Percentiles rank a stretch among this genome's conserved stretches.
Evolutionary conservation across 2,797 vertebrate genomes (phyloP).

Genomic region (Microtus californicus): DNA sequence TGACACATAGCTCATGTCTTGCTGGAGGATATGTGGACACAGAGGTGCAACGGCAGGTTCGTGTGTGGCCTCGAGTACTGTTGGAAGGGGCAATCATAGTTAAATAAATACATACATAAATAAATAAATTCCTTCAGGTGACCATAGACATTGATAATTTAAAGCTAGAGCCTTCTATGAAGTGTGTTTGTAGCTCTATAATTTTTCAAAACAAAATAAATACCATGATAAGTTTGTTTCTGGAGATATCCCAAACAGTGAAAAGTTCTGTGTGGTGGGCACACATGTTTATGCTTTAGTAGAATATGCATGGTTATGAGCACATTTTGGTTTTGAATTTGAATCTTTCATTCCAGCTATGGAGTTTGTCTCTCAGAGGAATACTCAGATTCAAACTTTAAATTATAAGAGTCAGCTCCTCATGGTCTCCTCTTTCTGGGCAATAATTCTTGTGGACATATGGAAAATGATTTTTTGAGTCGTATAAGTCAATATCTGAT

Average conservation of each 20-base stretch:
- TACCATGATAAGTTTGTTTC: not conserved
- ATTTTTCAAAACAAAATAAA: constrained; percentile 16
- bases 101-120: not conserved
- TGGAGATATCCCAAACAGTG: not conserved
- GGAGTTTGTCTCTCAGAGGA: constrained; percentile 67
- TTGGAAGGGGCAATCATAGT: not conserved
- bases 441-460: constrained; percentile 79
- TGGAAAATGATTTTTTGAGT: constrained; percentile 82
- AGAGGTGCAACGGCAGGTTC: not conserved
- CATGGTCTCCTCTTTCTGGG: constrained; percentile 40
- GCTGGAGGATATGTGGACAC: accelerated
- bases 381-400: constrained; percentile 65
- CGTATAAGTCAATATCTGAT: constrained; percentile 82
- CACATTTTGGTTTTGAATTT: constrained; percentile 54
- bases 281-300: constrained; percentile 20
- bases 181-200: not conserved
- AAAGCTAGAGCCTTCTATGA: not conserved
- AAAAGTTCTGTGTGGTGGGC: not conserved
- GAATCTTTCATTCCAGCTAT: constrained; percentile 66
- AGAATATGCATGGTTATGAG: not conserved
- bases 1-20: not conserved
- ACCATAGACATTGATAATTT: not conserved
- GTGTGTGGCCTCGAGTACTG: not conserved
- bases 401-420: constrained; percentile 70
- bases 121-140: not conserved